Evolutionary conservation across 1,140 invertebrate genomes (phyloP).

Genomic region (Neodiprion lecontei): DNA sequence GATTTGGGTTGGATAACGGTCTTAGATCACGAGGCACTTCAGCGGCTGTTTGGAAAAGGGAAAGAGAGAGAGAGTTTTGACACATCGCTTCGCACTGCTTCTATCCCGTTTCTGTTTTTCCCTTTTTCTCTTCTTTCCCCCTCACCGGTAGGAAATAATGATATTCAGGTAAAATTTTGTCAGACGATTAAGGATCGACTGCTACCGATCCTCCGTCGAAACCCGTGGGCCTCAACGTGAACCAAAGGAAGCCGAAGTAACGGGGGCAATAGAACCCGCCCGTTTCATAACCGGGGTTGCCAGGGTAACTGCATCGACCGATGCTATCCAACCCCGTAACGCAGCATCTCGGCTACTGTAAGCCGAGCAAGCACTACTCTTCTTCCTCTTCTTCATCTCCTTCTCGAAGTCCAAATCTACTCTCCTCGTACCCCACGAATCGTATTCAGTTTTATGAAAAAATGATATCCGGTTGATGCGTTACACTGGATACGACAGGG

Average conservation of each 20-base stretch:
- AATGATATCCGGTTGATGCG: too few relatives aligned
- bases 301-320: conserved; percentile 20
- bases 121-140: neutral
- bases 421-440: too few relatives aligned
- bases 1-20: too few relatives aligned
- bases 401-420: too few relatives aligned
- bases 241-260: neutral
- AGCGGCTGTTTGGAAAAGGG: too few relatives aligned
- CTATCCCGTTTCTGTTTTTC: neutral
- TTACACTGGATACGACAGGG: too few relatives aligned
- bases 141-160: conserved; percentile 11
- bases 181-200: too few relatives aligned
- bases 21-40: too few relatives aligned
- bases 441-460: too few relatives aligned
- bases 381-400: neutral
- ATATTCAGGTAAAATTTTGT: too few relatives aligned
- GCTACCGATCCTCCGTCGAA: neutral
- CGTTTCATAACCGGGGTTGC: conserved; percentile 3
- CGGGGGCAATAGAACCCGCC: conserved; percentile 12
- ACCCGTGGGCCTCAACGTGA: neutral
- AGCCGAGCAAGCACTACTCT: neutral
- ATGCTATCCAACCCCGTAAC: conserved; percentile 11
- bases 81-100: too few relatives aligned
- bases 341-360: neutral
- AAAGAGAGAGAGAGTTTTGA: too few relatives aligned